phyloP scores from a whole-genome alignment of 2,113 vertebrate species.

The Python bivittatus region DNA sequence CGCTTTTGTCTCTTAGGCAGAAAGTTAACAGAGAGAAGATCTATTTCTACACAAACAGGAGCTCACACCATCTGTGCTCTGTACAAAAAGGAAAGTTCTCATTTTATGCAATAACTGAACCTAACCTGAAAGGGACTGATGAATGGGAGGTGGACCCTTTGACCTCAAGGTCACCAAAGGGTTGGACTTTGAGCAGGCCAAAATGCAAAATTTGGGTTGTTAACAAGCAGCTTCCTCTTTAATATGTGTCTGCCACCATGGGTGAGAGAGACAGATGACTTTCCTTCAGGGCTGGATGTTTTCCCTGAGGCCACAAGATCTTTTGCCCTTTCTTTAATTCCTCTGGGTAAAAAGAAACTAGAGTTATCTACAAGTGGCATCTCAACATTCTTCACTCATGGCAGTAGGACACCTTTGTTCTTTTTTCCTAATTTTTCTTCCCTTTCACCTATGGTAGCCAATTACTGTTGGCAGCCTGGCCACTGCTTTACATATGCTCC shows the following conservation, averaged over 20 bases:
- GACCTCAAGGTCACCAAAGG: rapidly evolving
- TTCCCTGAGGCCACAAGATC: neutral
- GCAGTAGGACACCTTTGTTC: neutral
- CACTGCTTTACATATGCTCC: neutral
- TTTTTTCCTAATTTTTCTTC: neutral
- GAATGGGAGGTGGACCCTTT: neutral
- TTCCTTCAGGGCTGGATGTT: neutral
- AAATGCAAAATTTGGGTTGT: neutral
- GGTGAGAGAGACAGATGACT: neutral
- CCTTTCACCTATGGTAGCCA: neutral
- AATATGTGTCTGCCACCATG: neutral
- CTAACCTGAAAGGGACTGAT: neutral
- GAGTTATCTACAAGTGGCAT: neutral
- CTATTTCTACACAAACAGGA: neutral
- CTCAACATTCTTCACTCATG: neutral
- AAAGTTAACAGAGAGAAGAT: constrained; percentile 18
- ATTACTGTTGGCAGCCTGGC: neutral
- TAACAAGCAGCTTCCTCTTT: neutral
- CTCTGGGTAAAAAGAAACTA: neutral
- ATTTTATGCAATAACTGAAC: rapidly evolving
- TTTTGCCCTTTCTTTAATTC: neutral
- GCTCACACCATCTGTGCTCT: constrained; percentile 2
- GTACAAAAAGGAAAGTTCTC: neutral
- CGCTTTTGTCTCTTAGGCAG: constrained; percentile 15
- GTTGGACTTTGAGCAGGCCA: neutral